Base-by-base conservation (phyloP, 1,140 invertebrate species). In the Luehdorfia chinensis region DNA sequence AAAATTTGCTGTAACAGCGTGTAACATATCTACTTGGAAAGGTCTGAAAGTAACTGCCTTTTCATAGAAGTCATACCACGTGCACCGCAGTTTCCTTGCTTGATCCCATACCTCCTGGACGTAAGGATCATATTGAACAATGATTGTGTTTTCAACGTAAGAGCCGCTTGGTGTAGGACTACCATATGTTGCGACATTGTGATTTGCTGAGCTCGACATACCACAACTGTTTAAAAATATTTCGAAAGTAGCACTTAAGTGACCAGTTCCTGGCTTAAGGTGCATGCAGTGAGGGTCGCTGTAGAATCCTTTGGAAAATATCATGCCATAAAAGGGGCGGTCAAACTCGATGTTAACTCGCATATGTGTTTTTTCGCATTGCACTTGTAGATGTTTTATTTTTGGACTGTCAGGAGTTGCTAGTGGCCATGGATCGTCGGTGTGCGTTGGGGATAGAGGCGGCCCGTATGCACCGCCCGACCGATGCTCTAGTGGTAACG, bases 301-400 rank as follows among this genome's bases (percentile, higher is more conserved):
- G 84, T 96, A 97, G 87, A 94, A 94, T 19, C 94, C 95, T 84
- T 97, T 97, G 41, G 94, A 96, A 88, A 98, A 98, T 56, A 98
- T 96, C 92, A 97, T 96, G 2, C 96, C 96, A 79, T 97, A 97
- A 87, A 98, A 98, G 0, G 96, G 96, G 16, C 96, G 89, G 75
- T 97, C 96, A 85, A 98, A 97, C 75, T 97, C 95, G 60, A 98
- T 96, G 80, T 96, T 96, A 4, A 97, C 96, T 15, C 95, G 89
- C 96, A 98, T 98, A 70, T 96, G 93, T 27, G 96, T 97, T 84
- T 97, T 98, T 79, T 97, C 96, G 80, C 96, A 98, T 74, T 97
- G 95, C 28, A 98, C 96, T 85, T 98, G 96, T 16, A 97, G 80
- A 66, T 95, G 93, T 73, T 96, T 96, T 57, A 97, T 97, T 75